Percentiles rank a stretch among this genome's conserved stretches.
phyloP scores from a whole-genome alignment of 1,140 invertebrate species.

The Monomorium pharaonis region DNA sequence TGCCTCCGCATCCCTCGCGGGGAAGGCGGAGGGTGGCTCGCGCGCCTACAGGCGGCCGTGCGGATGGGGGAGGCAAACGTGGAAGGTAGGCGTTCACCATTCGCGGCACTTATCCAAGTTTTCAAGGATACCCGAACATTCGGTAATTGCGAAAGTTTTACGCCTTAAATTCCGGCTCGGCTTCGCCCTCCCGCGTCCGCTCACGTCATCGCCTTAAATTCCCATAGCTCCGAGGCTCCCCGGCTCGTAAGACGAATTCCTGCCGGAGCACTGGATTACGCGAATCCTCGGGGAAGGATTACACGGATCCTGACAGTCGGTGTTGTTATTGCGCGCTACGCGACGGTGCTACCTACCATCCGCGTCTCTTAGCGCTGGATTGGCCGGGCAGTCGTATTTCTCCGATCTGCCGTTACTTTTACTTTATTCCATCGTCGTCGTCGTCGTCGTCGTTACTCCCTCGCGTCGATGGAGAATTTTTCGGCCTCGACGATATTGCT shows the following conservation, averaged over 20 bases:
- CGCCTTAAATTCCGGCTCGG: slow-evolving; percentile 66
- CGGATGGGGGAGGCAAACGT: background rate
- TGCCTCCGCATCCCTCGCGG: background rate
- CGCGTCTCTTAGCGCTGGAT: slow-evolving; percentile 25
- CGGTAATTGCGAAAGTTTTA: slow-evolving; percentile 75
- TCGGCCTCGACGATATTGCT: background rate
- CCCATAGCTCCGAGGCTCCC: background rate
- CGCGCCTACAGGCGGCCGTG: slow-evolving; percentile 22
- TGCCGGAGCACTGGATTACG: slow-evolving; percentile 38
- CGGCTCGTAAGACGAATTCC: slow-evolving; percentile 43
- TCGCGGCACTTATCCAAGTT: slow-evolving; percentile 64
- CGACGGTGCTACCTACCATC: background rate
- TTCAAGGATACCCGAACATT: slow-evolving; percentile 73
- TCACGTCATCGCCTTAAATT: slow-evolving; percentile 2
- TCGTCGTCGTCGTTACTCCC: background rate
- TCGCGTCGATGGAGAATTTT: slow-evolving; percentile 7
- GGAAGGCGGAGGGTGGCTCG: background rate
- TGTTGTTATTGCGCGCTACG: slow-evolving; percentile 47
- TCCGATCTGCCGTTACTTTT: slow-evolving; percentile 27
- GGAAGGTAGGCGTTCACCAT: slow-evolving; percentile 14
- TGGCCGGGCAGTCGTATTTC: background rate
- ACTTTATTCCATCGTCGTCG: slow-evolving; percentile 2
- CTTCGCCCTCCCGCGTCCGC: background rate
- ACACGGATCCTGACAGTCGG: slow-evolving; percentile 22
- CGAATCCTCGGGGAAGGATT: slow-evolving; percentile 40